Base-by-base conservation (phyloP, 2,797 vertebrate species). In the Smutsia temminckii region DNA sequence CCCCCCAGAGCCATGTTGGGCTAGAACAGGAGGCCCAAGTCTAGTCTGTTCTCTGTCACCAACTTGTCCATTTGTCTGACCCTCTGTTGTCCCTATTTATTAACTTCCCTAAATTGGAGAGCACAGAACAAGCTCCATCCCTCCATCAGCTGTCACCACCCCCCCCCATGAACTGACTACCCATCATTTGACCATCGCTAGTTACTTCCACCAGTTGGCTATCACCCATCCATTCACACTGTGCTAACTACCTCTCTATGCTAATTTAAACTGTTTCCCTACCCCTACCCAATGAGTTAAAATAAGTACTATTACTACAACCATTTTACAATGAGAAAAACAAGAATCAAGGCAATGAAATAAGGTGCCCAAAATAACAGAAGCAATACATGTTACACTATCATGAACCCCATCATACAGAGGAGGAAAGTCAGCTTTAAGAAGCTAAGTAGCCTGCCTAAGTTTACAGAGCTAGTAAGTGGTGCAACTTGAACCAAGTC, bases 71-170 rank as follows among this genome's bases (percentile, higher is more conserved):
- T 81, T 71, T 87, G 9, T 51, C 40, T 86, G 75, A 91, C 42
- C 25, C n/a, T 79, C 66, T 89, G 27, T 40, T 84, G 32, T 25
- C 20, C 53, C 91, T 85, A 25, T 17, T 79, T 68, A 80, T 69
- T 83, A 75, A n/a, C 51, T 86, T 59, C 75, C 37, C 74, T 72
- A 79, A 93, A 34, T 23, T 10, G 46, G 53, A 95, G 83, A 96
- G 80, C 23, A 74, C 9, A 49, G 55, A 49, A 32, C 32, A 80
- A 97, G 93, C 20, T 21, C 46, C 46, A 46, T 12, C 46, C 46
- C 46, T 11, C 46, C 46, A 46, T 46, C 46, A 46, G 78, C 42
- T 8, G 37, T 34, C 64, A 29, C n/a, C 23, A 12, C 25, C 37
- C 25, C 37, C 25, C 90, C 80, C 51, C 5, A 27, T 68, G 42